These are phyloP conservation scores for Danio tinwini DNA, from an alignment of 2,797 vertebrate species.

Conservation along the genomic window DNA sequence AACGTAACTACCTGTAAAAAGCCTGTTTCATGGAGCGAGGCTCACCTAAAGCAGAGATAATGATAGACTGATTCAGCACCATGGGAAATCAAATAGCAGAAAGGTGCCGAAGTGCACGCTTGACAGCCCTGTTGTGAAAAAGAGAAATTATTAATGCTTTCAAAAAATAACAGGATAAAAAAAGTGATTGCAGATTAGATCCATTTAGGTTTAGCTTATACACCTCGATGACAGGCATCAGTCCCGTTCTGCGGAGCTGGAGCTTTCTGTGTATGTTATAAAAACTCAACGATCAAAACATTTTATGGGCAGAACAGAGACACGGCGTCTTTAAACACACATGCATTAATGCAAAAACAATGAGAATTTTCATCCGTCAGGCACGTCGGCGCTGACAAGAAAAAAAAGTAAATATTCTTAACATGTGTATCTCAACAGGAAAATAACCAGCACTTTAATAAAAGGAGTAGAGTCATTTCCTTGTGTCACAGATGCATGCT, in stretches of 20 bases:
- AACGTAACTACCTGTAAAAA: slow-evolving; percentile 46
- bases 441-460: slow-evolving; percentile 46
- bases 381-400: background rate
- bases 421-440: slow-evolving; percentile 32
- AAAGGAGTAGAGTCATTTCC: slow-evolving; percentile 51
- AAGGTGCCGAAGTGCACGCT: slow-evolving; percentile 39
- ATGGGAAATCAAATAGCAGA: slow-evolving; percentile 39
- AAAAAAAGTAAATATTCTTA: slow-evolving; percentile 47
- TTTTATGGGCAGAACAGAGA: slow-evolving; percentile 15
- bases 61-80: slow-evolving; percentile 44
- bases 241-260: background rate
- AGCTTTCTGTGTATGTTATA: slow-evolving; percentile 1
- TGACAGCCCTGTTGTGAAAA: slow-evolving; percentile 46
- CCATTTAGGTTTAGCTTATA: slow-evolving; percentile 36
- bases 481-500: slow-evolving; percentile 56
- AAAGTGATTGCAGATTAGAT: slow-evolving; percentile 33
- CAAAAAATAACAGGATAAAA: slow-evolving; percentile 32
- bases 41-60: slow-evolving; percentile 47
- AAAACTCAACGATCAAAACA: slow-evolving; percentile 40
- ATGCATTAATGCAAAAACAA: slow-evolving; percentile 43
- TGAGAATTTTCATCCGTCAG: slow-evolving; percentile 35
- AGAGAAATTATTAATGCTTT: slow-evolving; percentile 51
- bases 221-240: slow-evolving; percentile 12
- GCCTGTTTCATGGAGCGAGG: slow-evolving; percentile 40
- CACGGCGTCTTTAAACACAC: slow-evolving; percentile 7